phyloP scores from a whole-genome alignment of 2,113 vertebrate genomes.

The Anguilla japonica region DNA sequence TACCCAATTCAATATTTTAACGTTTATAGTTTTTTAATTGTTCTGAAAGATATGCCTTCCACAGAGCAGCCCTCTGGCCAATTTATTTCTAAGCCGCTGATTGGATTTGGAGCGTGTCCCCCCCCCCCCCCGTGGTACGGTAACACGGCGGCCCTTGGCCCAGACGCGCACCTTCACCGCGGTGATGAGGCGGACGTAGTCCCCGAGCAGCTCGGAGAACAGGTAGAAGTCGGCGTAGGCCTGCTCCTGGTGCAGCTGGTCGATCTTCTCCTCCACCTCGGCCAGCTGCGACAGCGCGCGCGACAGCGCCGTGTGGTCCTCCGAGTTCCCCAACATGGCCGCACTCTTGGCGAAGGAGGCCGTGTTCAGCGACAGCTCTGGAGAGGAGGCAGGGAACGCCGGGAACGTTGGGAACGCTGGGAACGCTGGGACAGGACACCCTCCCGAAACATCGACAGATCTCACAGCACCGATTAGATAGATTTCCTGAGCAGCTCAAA shows the following conservation, averaged over 20 bases:
- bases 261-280: conserved; percentile 98
- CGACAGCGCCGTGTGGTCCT: conserved; percentile 96
- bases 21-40: neutral
- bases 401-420: neutral
- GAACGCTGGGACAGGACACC: neutral
- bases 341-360: conserved; percentile 95
- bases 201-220: conserved; percentile 91
- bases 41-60: neutral
- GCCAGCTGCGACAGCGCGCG: conserved; percentile 95
- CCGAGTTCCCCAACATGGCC: conserved; percentile 97
- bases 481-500: neutral
- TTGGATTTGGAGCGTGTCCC: neutral
- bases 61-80: neutral
- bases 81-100: neutral
- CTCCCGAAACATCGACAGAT: neutral
- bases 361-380: conserved; percentile 93
- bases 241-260: conserved; percentile 95
- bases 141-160: conserved; percentile 10
- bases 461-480: neutral
- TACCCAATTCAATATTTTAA: neutral
- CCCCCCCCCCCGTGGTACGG: neutral
- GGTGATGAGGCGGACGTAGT: conserved; percentile 93
- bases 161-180: conserved; percentile 82
- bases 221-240: conserved; percentile 92
- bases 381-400: conserved; percentile 38